Evolutionary conservation across 2,888 invertebrate genomes (phyloP).

Genomic region (Acrobeloides nanus): DNA sequence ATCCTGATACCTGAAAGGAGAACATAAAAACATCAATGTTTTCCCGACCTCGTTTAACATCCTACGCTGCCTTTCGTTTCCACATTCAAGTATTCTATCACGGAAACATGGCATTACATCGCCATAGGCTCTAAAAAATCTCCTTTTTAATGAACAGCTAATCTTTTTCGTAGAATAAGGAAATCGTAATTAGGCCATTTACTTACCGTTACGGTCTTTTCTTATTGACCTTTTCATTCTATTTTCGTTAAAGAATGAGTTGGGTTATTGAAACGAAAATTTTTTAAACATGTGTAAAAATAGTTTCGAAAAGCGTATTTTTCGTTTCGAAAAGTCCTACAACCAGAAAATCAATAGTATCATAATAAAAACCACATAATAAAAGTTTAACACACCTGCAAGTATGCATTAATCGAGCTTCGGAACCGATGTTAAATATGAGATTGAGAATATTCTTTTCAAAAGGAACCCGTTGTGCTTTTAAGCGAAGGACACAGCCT

Average conservation of each 20-base stretch:
- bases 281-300: too few species aligned
- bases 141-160: too few species aligned
- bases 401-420: constrained; percentile 46
- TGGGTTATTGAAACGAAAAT: too few species aligned
- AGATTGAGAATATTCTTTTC: constrained; percentile 47
- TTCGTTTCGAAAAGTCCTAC: too few species aligned
- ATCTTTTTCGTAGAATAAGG: too few species aligned
- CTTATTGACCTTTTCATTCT: too few species aligned
- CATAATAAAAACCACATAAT: background rate
- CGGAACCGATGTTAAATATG: constrained; percentile 42
- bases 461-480: constrained; percentile 44
- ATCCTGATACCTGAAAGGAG: too few species aligned
- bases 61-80: constrained; percentile 41
- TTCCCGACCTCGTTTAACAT: constrained; percentile 46
- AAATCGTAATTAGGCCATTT: background rate
- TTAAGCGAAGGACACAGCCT: constrained; percentile 44
- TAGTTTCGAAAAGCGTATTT: too few species aligned
- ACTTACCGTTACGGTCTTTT: too few species aligned
- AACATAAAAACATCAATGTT: constrained; percentile 49
- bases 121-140: constrained; percentile 39
- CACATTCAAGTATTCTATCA: constrained; percentile 43
- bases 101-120: constrained; percentile 49
- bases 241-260: too few species aligned
- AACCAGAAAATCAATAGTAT: constrained; percentile 2
- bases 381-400: constrained; percentile 36